phyloP scores from a whole-genome alignment of 2,888 invertebrate species.

The Keiferia lycopersicella region DNA sequence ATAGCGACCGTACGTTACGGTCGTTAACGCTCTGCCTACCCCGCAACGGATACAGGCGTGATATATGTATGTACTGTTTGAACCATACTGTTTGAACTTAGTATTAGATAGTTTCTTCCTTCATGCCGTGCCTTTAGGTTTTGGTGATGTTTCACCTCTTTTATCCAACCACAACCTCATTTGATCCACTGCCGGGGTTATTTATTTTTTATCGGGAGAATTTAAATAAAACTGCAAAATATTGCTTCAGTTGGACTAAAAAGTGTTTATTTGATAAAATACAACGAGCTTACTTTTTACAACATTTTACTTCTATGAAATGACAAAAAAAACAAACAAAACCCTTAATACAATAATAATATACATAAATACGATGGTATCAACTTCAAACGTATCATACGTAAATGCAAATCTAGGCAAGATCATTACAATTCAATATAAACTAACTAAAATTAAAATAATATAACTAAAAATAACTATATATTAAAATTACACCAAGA shows the following conservation, averaged over 20 bases:
- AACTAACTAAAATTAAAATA: slow-evolving; percentile 52
- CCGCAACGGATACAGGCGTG: no score
- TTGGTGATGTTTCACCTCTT: no score
- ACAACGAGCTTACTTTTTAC: slow-evolving; percentile 82
- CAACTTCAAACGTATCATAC: slow-evolving; percentile 76
- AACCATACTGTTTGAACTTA: no score
- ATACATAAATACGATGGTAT: slow-evolving; percentile 81
- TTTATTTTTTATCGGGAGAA: neutral
- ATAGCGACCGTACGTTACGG: no score
- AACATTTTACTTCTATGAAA: slow-evolving; percentile 80
- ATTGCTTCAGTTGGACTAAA: slow-evolving; percentile 82
- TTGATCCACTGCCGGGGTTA: no score
- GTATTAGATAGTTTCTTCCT: no score
- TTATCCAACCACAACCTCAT: no score
- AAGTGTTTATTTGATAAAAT: slow-evolving; percentile 82
- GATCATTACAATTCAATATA: slow-evolving; percentile 72
- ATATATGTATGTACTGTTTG: no score
- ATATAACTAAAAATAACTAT: slow-evolving; percentile 59
- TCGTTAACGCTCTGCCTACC: no score
- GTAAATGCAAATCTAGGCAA: slow-evolving; percentile 81
- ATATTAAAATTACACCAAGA: slow-evolving; percentile 64
- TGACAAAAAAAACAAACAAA: slow-evolving; percentile 80
- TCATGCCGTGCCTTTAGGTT: no score
- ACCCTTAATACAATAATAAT: slow-evolving; percentile 78
- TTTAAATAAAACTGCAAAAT: slow-evolving; percentile 67